phyloP scores from a whole-genome alignment of 2,113 vertebrate species.

The Stigmatopora argus region DNA sequence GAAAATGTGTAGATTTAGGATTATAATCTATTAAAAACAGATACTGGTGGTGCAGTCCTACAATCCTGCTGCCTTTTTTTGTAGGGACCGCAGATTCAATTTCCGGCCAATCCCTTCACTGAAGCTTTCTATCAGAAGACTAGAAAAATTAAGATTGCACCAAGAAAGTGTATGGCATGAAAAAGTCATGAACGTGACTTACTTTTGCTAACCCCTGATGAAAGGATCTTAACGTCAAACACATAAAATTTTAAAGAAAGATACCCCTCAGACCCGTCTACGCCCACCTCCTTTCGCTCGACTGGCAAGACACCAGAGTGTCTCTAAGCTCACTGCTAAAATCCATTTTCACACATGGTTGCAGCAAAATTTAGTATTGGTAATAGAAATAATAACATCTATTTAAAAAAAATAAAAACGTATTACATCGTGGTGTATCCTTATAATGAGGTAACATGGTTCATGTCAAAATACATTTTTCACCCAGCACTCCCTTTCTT shows the following conservation, averaged over 20 bases:
- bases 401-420: no score
- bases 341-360: background rate
- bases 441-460: no score
- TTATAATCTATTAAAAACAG: background rate
- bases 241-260: background rate
- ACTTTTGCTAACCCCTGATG: background rate
- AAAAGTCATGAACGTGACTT: background rate
- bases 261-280: background rate
- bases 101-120: background rate
- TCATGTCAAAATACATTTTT: no score
- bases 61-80: background rate
- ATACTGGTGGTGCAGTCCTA: background rate
- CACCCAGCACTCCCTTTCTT: no score
- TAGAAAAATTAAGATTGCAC: background rate
- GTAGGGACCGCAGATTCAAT: background rate
- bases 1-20: background rate
- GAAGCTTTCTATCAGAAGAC: background rate
- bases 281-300: background rate
- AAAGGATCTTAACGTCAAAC: background rate
- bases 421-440: no score
- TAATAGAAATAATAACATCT: background rate
- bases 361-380: background rate
- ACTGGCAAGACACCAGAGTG: background rate
- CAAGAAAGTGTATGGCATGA: background rate
- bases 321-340: background rate